Percentiles rank a stretch among this genome's conserved stretches.
Evolutionary conservation across 2,113 vertebrate genomes (phyloP).

Genomic region (Athene cunicularia): DNA sequence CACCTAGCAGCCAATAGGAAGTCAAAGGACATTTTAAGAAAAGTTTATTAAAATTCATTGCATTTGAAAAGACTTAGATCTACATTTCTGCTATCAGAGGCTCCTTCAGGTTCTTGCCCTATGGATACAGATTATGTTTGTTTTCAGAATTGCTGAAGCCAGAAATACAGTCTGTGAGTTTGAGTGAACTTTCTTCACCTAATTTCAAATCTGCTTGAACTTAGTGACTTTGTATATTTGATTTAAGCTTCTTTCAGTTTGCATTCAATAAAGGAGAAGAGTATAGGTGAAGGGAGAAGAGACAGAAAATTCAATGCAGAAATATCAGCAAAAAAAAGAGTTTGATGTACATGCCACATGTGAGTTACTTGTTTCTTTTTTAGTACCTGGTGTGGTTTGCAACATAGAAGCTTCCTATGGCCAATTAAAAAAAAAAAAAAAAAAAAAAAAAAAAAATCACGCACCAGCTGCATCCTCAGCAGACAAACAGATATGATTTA

Average conservation of each 20-base stretch:
- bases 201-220: conserved; percentile 60
- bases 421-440: neutral
- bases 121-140: neutral
- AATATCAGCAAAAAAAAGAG: neutral
- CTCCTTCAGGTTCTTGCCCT: neutral
- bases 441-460: neutral
- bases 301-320: neutral
- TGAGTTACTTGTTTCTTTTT: neutral
- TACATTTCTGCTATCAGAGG: neutral
- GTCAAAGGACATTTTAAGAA: neutral
- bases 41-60: neutral
- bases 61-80: neutral
- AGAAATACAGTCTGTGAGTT: conserved; percentile 6
- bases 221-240: conserved; percentile 38
- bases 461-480: neutral
- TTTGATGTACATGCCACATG: neutral
- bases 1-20: neutral
- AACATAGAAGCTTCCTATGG: neutral
- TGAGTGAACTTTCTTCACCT: conserved; percentile 51
- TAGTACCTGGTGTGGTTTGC: neutral
- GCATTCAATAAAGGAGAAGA: conserved; percentile 16
- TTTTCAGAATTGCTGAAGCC: conserved; percentile 44
- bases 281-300: neutral
- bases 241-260: conserved; percentile 47
- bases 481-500: neutral